Percentiles rank a stretch among this genome's conserved stretches.
Evolutionary conservation across 2,113 vertebrate genomes (phyloP).

Genomic region (Mixornis gularis): DNA sequence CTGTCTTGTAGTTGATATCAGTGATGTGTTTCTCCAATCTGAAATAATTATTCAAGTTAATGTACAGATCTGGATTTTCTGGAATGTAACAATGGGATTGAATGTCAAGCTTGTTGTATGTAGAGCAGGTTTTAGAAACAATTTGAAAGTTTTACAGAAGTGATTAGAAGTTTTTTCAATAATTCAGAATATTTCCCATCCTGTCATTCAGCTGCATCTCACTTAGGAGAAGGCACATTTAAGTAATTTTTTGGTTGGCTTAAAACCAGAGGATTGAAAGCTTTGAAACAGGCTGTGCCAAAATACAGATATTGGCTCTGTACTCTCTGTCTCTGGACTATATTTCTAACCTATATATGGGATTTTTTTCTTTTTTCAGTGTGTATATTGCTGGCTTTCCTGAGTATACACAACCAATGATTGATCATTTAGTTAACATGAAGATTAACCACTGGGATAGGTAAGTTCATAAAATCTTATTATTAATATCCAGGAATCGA

Average conservation of each 20-base stretch:
- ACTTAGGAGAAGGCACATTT: not conserved
- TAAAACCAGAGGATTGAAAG: not conserved
- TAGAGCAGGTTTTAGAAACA: not conserved
- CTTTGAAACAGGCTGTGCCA: not conserved
- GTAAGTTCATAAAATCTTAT: slow-evolving; percentile 66
- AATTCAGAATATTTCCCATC: not conserved
- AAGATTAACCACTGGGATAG: slow-evolving; percentile 93
- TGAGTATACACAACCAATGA: slow-evolving; percentile 88
- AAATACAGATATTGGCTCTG: not conserved
- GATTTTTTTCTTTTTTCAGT: slow-evolving; percentile 55
- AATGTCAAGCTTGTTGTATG: not conserved
- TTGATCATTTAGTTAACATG: slow-evolving; percentile 86
- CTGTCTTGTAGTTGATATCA: not conserved
- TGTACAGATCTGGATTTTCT: not conserved
- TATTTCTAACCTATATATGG: not conserved
- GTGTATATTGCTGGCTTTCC: slow-evolving; percentile 86
- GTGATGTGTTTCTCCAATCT: not conserved
- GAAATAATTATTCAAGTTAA: not conserved
- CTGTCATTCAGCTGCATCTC: not conserved
- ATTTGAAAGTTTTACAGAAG: not conserved
- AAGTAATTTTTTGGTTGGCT: not conserved
- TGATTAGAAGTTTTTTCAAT: not conserved
- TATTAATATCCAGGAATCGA: not conserved
- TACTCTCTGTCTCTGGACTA: not conserved
- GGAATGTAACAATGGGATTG: not conserved